Evolutionary conservation across 2,888 invertebrate species (phyloP), one percentile per base, ranked within the genome.

Genomic region (Autographa gamma): DNA sequence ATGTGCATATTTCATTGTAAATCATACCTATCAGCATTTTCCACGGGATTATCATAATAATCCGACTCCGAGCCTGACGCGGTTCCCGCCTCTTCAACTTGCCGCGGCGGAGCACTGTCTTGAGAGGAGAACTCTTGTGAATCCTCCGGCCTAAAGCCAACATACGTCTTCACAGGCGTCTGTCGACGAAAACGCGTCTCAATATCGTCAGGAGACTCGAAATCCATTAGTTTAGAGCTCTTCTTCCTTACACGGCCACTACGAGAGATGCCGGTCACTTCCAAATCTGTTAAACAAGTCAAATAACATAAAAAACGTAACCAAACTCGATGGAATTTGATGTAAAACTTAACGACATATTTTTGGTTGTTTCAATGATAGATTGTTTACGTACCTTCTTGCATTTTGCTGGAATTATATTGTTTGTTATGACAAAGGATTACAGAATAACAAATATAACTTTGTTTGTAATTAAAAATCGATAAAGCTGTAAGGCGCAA

Each of bases 191-290:
- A 96, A 69, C 96, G 96, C 32, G 96, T 96, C 79, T 97, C 98
- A 64, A 98, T 97, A 87, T 98, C 98, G 89, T 99, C 99, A 0
- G 98, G 98, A 0, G 98, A 98, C 90, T 98, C 98, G 93, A 99
- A 99, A 91, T 99, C 99, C 93, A 98, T 97, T 59, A 99, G 96
- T 90, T 99, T 99, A 0, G 99, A 98, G 19, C 99, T 99, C 93
- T 99, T 99, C 95, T 99, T 99, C 68, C 99, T 96, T 0, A 99
- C 98, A 70, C 98, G 96, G 31, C 98, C 98, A 84, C 98, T 98
- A 71, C 98, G 96, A 3, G 98, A 98, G 56, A 98, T 97, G 11
- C 98, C 98, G 67, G 98, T 98, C 69, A 98, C 98, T 93, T 98
- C 98, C 87, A 98, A 95, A 95, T 97, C 97, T 96, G 89, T 80